Base-by-base conservation (phyloP, 2,113 vertebrate genomes). In the Mixornis gularis region DNA sequence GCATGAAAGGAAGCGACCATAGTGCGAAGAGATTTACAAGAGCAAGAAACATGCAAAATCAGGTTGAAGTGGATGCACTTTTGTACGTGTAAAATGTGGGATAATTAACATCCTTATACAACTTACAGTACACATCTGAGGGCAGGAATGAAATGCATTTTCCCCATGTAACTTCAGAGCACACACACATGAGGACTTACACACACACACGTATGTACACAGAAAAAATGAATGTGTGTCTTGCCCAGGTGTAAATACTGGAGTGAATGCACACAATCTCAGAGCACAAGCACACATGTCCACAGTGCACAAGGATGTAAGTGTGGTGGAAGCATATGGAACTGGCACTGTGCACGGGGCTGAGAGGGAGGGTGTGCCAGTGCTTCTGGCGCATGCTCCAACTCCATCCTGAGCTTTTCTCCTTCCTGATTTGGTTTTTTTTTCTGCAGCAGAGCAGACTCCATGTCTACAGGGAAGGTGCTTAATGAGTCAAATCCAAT, bases 401-500 rank as follows among this genome's bases (percentile, higher is more conserved):
- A 18, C 41, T 73, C 63, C 84, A 84, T 34, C 81, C 85, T 73
- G 51, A 63, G 41, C 65, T 90, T 93, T 87, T 74, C 49, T 59
- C 56, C 46, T 77, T 74, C 66, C 73, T 44, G 53, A 46, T 90
- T 92, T 17, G 55, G 21, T 2, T 17, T 81, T 73, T 73, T 80
- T 74, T 89, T 46, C 40, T 92, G 88, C 38, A 2, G 85, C 85
- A 89, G 9, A 69, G 32, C 86, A 88, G 90, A 92, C 86, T 90
- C 73, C 71, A 72, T 77, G 62, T 91, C 95, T 95, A 90, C 65
- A 85, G 89, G 89, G 92, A 95, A 73, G 68, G 41, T 91, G 87
- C 87, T 94, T 96, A 96, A 96, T 95, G 95, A 96, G 90, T 95
- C 77, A 76, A 95, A 60, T 93, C 82, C 96, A 95, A 71, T 96